Evolutionary conservation across 2,797 vertebrate species (phyloP).

Genomic region (Mus spretus): DNA sequence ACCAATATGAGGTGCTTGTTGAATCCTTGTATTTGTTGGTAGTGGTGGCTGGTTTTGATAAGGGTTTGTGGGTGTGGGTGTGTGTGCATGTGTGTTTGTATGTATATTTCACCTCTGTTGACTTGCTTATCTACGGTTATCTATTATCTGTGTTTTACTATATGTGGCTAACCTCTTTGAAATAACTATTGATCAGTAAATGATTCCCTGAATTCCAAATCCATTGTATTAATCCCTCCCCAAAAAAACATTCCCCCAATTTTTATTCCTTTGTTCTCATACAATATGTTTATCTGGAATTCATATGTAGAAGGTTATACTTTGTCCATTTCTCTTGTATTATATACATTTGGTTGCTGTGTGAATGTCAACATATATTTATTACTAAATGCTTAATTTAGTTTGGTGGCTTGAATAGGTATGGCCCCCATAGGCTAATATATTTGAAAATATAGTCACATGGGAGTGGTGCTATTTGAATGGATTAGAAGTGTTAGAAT

Average conservation of each 20-base stretch:
- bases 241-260: rapidly evolving
- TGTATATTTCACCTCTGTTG: neutral
- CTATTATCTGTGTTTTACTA: neutral
- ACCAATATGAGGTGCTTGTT: neutral
- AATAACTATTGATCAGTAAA: neutral
- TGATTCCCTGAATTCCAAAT: neutral
- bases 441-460: no score
- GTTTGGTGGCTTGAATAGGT: neutral
- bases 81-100: neutral
- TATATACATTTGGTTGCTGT: neutral
- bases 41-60: neutral
- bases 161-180: neutral
- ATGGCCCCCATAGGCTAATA: neutral
- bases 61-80: no score
- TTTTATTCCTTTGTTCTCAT: neutral
- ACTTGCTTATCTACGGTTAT: neutral
- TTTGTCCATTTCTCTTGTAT: neutral
- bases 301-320: neutral
- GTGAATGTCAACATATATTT: neutral
- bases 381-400: neutral
- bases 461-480: neutral
- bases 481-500: neutral
- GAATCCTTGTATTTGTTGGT: neutral
- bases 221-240: neutral
- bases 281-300: neutral